Evolutionary conservation across 2,113 vertebrate species (phyloP), one percentile per base, ranked within the genome.

Genomic region (Rhinolophus sinicus): DNA sequence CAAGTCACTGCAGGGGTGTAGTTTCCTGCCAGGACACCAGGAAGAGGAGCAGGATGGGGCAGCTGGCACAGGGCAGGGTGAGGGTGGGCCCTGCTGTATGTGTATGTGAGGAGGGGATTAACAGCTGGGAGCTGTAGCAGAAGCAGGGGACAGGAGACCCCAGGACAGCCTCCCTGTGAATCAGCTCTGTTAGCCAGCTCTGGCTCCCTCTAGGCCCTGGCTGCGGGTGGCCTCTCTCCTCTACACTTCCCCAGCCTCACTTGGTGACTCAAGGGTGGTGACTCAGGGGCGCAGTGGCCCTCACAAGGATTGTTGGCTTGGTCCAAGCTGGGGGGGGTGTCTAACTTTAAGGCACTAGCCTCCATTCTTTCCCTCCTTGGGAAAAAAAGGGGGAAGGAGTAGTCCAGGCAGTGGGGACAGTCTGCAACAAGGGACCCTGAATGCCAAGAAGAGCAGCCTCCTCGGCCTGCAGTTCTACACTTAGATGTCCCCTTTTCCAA

Each of bases 61-160:
- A 21, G 38, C 28, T 0, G 21, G 77, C 8, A 3, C 8, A 10
- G 26, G 40, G n/a, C 8, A 0, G 8, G 44, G 38, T 19, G 21
- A 5, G 35, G 58, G 72, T 18, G 50, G 38, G 19, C 7, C 8
- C 38, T 13, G 52, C 18, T 18, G 19, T 19, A 1, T 5, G 26
- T 21, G 8, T 60, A 19, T 18, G 12, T 5, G 24, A 5, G 8
- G 58, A 35, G n/a, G 26, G 12, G 26, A 78, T 44, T 2, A 40
- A 58, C 65, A 9, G 38, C 50, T 26, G 40, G 24, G 13, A 26
- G 6, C 70, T 52, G 56, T 16, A 30, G 24, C 18, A 28, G 69
- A 90, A 50, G 38, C 40, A 0, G 4, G 3, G 13, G 35, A 2
- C 28, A 28, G 82, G 86, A 33, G 50, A 16, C 28, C 72, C 44